Percentiles rank a stretch among this genome's conserved stretches.
phyloP scores from a whole-genome alignment of 37 sponge, comb jelly and placozoan genomes.

The Spongilla lacustris region DNA sequence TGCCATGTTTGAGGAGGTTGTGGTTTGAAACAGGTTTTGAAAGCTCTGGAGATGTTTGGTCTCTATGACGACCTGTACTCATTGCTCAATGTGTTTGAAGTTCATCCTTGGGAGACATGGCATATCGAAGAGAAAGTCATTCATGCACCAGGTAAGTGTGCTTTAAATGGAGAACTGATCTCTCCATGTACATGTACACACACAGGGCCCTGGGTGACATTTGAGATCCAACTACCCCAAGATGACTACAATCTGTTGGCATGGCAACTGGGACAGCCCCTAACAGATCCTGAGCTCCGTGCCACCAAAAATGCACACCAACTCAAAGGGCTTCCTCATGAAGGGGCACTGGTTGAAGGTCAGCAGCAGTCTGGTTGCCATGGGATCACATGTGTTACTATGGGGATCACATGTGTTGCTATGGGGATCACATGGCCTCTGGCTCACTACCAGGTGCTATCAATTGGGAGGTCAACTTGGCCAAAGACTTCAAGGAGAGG shows the following conservation, averaged over 20 bases:
- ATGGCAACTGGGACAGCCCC: conserved; percentile 74
- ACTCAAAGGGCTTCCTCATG: conserved; percentile 61
- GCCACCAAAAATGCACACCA: conserved; percentile 40
- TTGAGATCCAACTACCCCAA: conserved; percentile 91
- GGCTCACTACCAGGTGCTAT: conserved; percentile 35
- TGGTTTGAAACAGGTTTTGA: conserved; percentile 31
- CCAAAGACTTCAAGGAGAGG: conserved; percentile 39
- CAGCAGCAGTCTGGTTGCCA: neutral
- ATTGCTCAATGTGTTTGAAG: conserved; percentile 64
- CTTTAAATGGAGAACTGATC: neutral
- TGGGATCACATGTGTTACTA: too few species aligned
- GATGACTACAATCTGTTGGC: conserved; percentile 90
- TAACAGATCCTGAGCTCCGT: conserved; percentile 23
- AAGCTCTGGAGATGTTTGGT: conserved; percentile 68
- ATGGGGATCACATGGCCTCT: neutral
- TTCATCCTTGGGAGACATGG: conserved; percentile 87
- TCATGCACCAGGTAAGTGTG: conserved; percentile 76
- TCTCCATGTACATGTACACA: neutral
- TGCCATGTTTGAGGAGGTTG: neutral
- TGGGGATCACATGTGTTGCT: too few species aligned
- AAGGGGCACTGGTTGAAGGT: conserved; percentile 51
- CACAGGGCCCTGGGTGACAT: conserved; percentile 86
- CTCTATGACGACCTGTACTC: conserved; percentile 70
- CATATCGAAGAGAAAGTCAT: conserved; percentile 73
- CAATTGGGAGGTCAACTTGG: conserved; percentile 81